Conservation (phyloP, 1,140 invertebrate species). For the Rhagoletis pomonella region DNA sequence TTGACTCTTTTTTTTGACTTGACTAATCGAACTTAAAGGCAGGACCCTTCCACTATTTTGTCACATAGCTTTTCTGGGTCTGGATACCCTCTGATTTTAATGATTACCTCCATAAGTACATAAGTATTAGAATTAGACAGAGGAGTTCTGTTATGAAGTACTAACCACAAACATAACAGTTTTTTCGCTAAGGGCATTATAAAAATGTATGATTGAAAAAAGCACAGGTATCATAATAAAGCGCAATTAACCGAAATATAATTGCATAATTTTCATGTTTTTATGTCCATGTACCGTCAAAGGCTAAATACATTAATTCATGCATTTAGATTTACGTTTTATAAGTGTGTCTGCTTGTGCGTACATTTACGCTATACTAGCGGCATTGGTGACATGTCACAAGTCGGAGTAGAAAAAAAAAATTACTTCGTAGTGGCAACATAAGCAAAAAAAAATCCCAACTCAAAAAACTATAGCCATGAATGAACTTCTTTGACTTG, state of each 20-base stretch:
- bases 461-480: neutral
- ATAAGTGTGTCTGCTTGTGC: neutral
- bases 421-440: conserved; percentile 10
- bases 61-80: too few relatives aligned
- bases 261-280: neutral
- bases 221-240: too few relatives aligned
- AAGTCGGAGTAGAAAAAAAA: neutral
- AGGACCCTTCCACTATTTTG: too few relatives aligned
- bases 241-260: neutral
- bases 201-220: too few relatives aligned
- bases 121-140: too few relatives aligned
- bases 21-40: too few relatives aligned
- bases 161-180: too few relatives aligned
- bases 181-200: too few relatives aligned
- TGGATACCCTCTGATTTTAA: too few relatives aligned
- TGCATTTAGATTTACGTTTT: neutral
- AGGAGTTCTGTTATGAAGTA: too few relatives aligned
- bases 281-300: neutral
- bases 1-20: too few relatives aligned
- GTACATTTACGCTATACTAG: neutral
- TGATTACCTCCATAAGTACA: too few relatives aligned
- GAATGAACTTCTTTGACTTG: conserved; percentile 15
- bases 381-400: conserved; percentile 37
- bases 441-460: neutral
- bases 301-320: conserved; percentile 1